These are phyloP conservation scores for Brachymystax lenok DNA, from an alignment of 2,797 vertebrate species.

Conservation along the genomic window DNA sequence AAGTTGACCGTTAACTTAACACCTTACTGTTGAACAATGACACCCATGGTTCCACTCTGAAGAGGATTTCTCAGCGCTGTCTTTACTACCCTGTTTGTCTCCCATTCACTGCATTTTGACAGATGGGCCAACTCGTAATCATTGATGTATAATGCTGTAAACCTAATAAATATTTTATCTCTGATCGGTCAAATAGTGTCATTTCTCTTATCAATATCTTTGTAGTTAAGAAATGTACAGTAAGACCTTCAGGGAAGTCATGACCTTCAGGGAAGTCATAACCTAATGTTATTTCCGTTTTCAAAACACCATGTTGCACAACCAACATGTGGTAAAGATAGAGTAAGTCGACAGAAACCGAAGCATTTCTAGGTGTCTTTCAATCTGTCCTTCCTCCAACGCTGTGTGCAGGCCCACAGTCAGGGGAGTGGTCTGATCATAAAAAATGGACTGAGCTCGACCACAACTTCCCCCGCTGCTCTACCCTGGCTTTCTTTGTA, in stretches of 20 bases:
- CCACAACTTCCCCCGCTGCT: conserved; percentile 76
- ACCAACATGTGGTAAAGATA: no score
- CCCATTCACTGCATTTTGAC: not conserved
- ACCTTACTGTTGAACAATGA: not conserved
- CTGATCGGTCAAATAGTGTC: conserved; percentile 6
- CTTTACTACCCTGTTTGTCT: conserved; percentile 22
- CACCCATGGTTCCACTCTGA: not conserved
- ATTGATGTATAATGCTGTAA: conserved; percentile 64
- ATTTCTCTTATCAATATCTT: not conserved
- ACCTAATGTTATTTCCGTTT: no score
- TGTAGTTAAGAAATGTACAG: not conserved
- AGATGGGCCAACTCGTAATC: no score
- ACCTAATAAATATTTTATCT: conserved; percentile 77
- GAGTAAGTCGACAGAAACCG: no score
- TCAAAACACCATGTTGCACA: no score
- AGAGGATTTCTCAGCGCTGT: conserved; percentile 3
- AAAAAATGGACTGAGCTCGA: conserved; percentile 69
- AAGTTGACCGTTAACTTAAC: conserved; percentile 83
- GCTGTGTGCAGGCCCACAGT: no score
- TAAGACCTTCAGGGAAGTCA: no score
- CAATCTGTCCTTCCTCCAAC: no score
- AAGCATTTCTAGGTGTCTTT: no score
- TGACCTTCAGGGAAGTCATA: no score
- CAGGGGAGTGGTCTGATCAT: no score
- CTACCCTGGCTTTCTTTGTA: not conserved